Base-by-base conservation (phyloP, 2,888 invertebrate species). In the Clusia tigrina region DNA sequence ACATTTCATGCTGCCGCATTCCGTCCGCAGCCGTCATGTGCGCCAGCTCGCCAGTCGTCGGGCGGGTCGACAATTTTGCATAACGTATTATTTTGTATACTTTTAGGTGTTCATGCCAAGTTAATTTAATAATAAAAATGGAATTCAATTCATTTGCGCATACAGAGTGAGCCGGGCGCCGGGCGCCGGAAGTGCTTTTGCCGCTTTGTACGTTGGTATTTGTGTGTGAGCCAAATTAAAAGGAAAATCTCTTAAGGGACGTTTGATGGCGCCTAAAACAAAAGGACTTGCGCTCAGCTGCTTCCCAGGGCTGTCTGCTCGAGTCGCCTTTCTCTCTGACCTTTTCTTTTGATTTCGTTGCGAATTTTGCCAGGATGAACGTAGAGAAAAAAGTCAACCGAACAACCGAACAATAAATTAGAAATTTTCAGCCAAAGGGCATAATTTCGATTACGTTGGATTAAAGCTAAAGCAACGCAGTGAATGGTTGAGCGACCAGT, bases 111-210 rank as follows among this genome's bases (percentile, higher is more conserved):
- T 78, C 77, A 79, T 78, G 78, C 77, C 78, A 78, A 78, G 77
- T 76, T 79, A 80, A 80, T 78, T 78, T 78, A 79, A 79, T 78
- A 76, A 77, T 73, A 78, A 79, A 79, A 77, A 72, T 78, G 72
- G 74, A 79, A 79, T 78, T 79, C 75, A 79, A 79, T 79, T 79
- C 79, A 78, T 80, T 80, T 79, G 79, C 70, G 78, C 75, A 78
- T 76, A 77, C 63, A n/a, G n/a, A n/a, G n/a, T 54, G 54, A 1
- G 63, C 63, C 62, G 37, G 63, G 61, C 63, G 67, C 68, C 55
- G 37, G 55, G 26, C 53, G 20, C 20, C 22, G 17, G n/a, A 24
- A 48, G 53, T 53, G 54, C 52, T 59, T 38, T 25, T 42, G 38
- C 22, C 2, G 37, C 20, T 5, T 18, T 20, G 18, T n/a, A 23